Conservation (phyloP, 2,888 invertebrate species). For the Drosophila borealis region DNA sequence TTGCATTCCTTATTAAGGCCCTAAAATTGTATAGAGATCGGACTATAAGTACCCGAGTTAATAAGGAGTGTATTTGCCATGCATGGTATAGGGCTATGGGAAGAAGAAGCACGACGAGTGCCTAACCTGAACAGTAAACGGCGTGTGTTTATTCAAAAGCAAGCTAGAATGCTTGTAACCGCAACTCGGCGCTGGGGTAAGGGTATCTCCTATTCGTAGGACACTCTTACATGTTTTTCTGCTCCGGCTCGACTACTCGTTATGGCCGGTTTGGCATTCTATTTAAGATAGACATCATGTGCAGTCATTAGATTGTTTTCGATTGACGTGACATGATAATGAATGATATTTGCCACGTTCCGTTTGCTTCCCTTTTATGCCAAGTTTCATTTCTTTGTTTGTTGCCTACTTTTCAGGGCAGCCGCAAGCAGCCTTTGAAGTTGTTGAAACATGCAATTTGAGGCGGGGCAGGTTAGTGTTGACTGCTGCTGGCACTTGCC, state of each 20-base stretch:
- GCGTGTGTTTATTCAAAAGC: too few species aligned
- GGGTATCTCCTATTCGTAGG: too few species aligned
- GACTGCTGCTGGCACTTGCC: conserved; percentile 25
- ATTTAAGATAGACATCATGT: conserved; percentile 82
- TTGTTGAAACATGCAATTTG: conserved; percentile 48
- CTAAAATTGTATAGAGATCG: too few species aligned
- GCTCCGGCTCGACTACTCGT: conserved; percentile 20
- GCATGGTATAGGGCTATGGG: too few species aligned
- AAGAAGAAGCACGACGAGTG: too few species aligned
- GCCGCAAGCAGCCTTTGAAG: conserved; percentile 10
- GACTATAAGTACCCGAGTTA: too few species aligned
- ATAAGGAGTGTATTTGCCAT: too few species aligned
- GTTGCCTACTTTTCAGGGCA: conserved; percentile 46
- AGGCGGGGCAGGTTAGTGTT: conserved; percentile 15
- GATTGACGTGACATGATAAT: conserved; percentile 83
- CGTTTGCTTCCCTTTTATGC: conserved; percentile 19
- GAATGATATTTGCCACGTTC: conserved; percentile 62
- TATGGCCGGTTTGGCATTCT: conserved; percentile 56
- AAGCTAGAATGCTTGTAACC: too few species aligned
- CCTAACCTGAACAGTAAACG: too few species aligned
- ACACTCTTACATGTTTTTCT: conserved; percentile 2
- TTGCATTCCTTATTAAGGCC: too few species aligned
- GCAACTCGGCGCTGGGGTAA: too few species aligned
- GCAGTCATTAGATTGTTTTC: conserved; percentile 82
- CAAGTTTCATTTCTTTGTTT: conserved; percentile 6